phyloP scores from a whole-genome alignment of 2,888 invertebrate genomes.

The Carpatolechia fugitivella region DNA sequence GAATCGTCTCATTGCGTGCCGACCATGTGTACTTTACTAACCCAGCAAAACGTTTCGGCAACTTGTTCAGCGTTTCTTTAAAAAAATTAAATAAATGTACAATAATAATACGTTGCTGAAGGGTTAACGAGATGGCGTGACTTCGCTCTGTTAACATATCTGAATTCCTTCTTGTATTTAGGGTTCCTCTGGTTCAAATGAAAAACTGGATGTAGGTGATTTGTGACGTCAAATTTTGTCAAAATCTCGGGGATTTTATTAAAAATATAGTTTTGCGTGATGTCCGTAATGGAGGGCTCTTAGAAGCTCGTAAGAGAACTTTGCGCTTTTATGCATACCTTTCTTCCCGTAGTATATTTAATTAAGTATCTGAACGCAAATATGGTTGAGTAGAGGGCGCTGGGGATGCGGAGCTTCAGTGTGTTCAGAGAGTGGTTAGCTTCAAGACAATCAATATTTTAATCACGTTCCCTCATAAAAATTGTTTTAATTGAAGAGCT shows the following conservation, averaged over 20 bases:
- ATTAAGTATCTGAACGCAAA: no score
- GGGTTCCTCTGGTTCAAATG: slow-evolving; percentile 16
- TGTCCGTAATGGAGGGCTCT: no score
- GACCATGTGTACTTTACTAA: slow-evolving; percentile 60
- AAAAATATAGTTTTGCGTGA: no score
- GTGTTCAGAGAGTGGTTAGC: no score
- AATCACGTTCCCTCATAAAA: no score
- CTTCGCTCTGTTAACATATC: slow-evolving; percentile 69
- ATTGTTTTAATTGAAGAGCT: no score
- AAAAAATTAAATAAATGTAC: slow-evolving; percentile 72
- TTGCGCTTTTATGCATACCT: no score
- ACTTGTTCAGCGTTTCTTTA: slow-evolving; percentile 43
- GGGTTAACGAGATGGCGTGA: slow-evolving; percentile 72
- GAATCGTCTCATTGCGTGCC: slow-evolving; percentile 45
- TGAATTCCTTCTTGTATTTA: slow-evolving; percentile 43
- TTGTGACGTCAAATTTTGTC: not conserved
- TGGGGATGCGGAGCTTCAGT: no score
- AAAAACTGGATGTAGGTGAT: slow-evolving; percentile 2
- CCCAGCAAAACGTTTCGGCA: slow-evolving; percentile 41
- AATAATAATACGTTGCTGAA: slow-evolving; percentile 65
- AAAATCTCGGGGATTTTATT: slow-evolving; percentile 21
- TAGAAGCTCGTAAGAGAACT: no score
- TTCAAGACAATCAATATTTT: no score
- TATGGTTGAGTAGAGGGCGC: no score
- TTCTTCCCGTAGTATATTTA: no score